phyloP scores from a whole-genome alignment of 2,113 vertebrate genomes.

The Tetrao urogallus region DNA sequence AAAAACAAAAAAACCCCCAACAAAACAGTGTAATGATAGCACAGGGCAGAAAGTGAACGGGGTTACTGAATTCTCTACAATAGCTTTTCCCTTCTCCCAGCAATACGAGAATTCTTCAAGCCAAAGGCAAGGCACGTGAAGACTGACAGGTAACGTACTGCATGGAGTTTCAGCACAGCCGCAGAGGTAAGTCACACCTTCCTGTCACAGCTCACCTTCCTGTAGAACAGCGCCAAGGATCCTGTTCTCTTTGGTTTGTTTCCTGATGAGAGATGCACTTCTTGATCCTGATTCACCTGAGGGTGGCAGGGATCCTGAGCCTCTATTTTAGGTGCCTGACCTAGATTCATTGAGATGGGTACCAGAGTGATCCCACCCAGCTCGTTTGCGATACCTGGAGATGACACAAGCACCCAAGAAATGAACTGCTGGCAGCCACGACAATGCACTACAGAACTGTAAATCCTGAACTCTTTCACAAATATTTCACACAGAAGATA shows the following conservation, averaged over 20 bases:
- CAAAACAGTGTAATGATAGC: background rate
- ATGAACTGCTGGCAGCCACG: background rate
- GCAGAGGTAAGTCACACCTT: fast-evolving
- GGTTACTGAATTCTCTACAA: background rate
- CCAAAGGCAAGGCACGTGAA: background rate
- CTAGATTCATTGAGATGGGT: slow-evolving; percentile 79
- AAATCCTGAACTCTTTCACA: background rate
- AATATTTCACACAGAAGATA: background rate
- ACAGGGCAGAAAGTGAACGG: background rate
- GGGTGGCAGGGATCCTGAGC: slow-evolving; percentile 61
- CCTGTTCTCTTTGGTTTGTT: slow-evolving; percentile 87
- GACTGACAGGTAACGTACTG: background rate
- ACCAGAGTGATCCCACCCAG: slow-evolving; percentile 84
- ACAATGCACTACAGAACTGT: background rate
- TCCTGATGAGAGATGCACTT: slow-evolving; percentile 27
- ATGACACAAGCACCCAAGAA: background rate
- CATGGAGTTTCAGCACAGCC: background rate
- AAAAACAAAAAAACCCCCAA: background rate
- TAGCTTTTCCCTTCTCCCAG: background rate
- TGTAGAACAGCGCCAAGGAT: slow-evolving; percentile 95
- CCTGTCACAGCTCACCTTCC: slow-evolving; percentile 83
- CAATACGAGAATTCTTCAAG: fast-evolving
- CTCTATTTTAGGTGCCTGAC: slow-evolving; percentile 73
- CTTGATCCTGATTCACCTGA: slow-evolving; percentile 47
- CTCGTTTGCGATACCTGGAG: slow-evolving; percentile 83